These are phyloP conservation scores for Gallinago stenura DNA, from an alignment of 2,797 vertebrate species.

Conservation along the genomic window DNA sequence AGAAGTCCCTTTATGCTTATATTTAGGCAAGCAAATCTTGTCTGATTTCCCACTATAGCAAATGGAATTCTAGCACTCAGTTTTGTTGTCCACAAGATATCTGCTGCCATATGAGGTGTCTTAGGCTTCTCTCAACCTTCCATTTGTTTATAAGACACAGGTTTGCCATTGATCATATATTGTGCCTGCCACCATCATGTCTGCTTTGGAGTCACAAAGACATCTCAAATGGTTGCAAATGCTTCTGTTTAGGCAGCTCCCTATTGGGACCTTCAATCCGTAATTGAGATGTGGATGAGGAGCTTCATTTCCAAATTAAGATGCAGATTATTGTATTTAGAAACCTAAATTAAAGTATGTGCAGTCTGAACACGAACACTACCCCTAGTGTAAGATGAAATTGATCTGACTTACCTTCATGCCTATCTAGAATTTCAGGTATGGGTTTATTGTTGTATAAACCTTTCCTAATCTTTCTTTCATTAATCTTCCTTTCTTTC, in stretches of 20 bases:
- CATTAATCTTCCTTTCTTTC: neutral
- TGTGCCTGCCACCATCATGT: fast-evolving
- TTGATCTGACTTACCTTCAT: neutral
- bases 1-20: neutral
- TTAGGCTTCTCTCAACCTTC: neutral
- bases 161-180: neutral
- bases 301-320: neutral
- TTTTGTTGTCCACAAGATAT: neutral
- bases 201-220: neutral
- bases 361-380: fast-evolving
- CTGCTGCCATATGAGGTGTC: fast-evolving
- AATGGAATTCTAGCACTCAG: neutral
- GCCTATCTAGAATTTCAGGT: neutral
- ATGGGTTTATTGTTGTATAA: neutral
- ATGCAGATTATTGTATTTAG: neutral
- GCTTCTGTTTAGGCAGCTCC: neutral
- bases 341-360: neutral
- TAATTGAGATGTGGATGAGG: neutral
- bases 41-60: neutral
- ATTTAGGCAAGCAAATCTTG: neutral
- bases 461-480: neutral
- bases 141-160: neutral
- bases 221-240: neutral
- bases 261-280: neutral
- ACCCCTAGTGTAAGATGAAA: fast-evolving